These are phyloP conservation scores for Salvelinus namaycush DNA, from an alignment of 2,113 vertebrate species.

Conservation along the genomic window DNA sequence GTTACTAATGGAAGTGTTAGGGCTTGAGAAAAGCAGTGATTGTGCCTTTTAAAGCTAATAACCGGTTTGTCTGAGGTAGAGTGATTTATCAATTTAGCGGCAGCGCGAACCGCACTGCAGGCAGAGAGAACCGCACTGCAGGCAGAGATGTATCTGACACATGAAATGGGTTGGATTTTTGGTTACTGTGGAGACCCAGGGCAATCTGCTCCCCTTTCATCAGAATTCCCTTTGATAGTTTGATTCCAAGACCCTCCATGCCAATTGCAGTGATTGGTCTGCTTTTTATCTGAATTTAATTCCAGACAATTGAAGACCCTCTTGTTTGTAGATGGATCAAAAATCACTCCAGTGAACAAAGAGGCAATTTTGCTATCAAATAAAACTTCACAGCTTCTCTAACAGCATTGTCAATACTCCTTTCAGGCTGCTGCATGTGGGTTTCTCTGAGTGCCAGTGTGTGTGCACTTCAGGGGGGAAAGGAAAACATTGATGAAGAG, in stretches of 20 bases:
- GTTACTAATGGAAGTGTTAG: neutral
- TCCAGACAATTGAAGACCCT: constrained; percentile 27
- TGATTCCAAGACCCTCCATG: neutral
- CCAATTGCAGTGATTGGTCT: constrained; percentile 19
- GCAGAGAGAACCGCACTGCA: neutral
- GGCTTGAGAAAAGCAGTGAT: neutral
- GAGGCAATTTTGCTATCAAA: constrained; percentile 46
- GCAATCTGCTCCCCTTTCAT: constrained; percentile 5
- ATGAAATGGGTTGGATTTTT: constrained; percentile 23
- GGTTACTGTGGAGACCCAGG: constrained; percentile 3
- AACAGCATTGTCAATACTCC: constrained; percentile 27
- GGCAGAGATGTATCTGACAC: constrained; percentile 16
- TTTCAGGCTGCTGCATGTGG: constrained; percentile 10
- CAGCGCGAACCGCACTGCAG: neutral
- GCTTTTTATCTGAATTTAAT: constrained; percentile 47
- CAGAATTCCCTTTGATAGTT: neutral
- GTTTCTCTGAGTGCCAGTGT: neutral
- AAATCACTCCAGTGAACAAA: constrained; percentile 15
- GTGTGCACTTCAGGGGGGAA: neutral
- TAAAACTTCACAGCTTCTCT: constrained; percentile 26
- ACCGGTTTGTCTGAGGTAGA: neutral
- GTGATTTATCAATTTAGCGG: neutral
- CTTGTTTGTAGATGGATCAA: constrained; percentile 13
- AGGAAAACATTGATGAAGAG: neutral
- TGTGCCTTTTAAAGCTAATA: neutral